A percentile compares a stretch with the other conserved stretches of the same genome.
phyloP scores from a whole-genome alignment of 2,888 invertebrate species.

The Rhagium mordax region DNA sequence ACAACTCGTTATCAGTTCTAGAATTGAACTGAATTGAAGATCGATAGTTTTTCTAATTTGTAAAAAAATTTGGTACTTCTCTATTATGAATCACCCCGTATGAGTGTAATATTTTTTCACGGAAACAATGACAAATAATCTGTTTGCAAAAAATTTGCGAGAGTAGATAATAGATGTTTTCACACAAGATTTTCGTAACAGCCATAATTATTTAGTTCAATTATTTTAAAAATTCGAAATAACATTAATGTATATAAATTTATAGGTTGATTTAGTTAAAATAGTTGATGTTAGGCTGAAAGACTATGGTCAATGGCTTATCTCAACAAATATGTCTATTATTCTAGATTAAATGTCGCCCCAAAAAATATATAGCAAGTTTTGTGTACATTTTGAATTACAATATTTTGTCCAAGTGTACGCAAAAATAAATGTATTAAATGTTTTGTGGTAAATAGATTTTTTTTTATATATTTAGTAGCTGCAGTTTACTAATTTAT shows the following conservation, averaged over 20 bases:
- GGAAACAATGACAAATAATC: slow-evolving; percentile 5
- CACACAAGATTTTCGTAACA: not conserved
- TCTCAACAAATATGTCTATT: not conserved
- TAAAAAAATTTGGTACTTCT: slow-evolving; percentile 14
- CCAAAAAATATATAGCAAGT: not conserved
- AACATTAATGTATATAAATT: slow-evolving; percentile 13
- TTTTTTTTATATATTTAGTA: slow-evolving; percentile 21
- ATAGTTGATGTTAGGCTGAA: slow-evolving; percentile 24
- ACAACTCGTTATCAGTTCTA: not conserved
- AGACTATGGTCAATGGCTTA: slow-evolving; percentile 1
- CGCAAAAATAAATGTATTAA: slow-evolving; percentile 18
- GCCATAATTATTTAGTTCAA: slow-evolving; percentile 30
- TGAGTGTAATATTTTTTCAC: slow-evolving; percentile 5
- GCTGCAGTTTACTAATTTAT: slow-evolving; percentile 18
- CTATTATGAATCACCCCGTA: slow-evolving; percentile 24
- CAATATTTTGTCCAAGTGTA: not conserved
- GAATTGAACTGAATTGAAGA: not conserved
- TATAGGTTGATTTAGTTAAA: slow-evolving; percentile 26
- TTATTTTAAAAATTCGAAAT: not conserved
- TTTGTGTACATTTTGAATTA: slow-evolving; percentile 6
- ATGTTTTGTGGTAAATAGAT: slow-evolving; percentile 24
- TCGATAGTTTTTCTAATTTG: not conserved
- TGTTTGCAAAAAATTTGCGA: not conserved
- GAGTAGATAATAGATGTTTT: not conserved
- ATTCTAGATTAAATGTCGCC: slow-evolving; percentile 13